These are phyloP conservation scores for Tuta absoluta DNA, from an alignment of 2,888 invertebrate species.

Conservation along the genomic window DNA sequence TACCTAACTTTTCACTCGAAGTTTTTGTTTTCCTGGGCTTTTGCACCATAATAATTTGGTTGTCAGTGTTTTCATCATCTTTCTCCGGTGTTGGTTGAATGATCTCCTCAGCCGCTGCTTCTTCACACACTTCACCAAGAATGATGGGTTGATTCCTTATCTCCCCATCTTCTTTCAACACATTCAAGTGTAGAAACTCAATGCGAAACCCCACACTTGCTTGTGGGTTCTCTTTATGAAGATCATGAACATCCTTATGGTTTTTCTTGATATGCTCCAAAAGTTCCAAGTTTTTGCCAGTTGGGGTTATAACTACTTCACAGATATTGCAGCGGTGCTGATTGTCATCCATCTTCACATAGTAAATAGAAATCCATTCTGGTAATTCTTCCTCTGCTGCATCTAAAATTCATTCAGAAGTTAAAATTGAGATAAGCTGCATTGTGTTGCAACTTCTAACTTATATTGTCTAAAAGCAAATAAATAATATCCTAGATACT, in stretches of 20 bases:
- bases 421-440: background rate
- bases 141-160: conserved; percentile 54
- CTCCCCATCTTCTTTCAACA: conserved; percentile 56
- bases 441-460: background rate
- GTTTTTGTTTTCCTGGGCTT: conserved; percentile 4
- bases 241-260: conserved; percentile 64
- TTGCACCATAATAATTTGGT: background rate
- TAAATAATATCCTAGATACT: background rate
- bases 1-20: conserved; percentile 19
- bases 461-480: background rate
- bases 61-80: conserved; percentile 11
- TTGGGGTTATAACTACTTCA: conserved; percentile 46
- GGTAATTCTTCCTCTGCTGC: conserved; percentile 40
- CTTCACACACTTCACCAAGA: conserved; percentile 59
- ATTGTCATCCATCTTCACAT: conserved; percentile 44
- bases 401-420: background rate
- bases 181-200: conserved; percentile 66
- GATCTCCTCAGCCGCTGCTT: conserved; percentile 42
- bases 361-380: conserved; percentile 70
- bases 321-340: conserved; percentile 65
- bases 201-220: conserved; percentile 67
- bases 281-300: conserved; percentile 52
- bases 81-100: conserved; percentile 25
- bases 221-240: conserved; percentile 67
- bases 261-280: conserved; percentile 54